Conservation (phyloP, 2,797 vertebrate species). For the Schizopygopsis pylzovi region DNA sequence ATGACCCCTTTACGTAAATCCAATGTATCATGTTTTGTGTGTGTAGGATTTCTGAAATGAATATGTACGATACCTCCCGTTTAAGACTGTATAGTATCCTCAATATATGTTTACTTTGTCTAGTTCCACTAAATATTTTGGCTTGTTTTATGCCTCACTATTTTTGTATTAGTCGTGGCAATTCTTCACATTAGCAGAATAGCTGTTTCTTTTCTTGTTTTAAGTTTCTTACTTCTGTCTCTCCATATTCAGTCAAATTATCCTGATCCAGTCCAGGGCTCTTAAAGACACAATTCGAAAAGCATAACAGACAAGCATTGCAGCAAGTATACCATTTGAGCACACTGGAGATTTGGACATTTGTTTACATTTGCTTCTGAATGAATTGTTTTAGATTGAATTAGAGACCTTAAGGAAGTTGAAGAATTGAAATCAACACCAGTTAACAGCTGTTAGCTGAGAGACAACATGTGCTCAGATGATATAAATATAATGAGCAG, state of each 20-base stretch:
- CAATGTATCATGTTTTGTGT: no score
- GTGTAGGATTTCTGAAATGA: no score
- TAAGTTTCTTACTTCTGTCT: constrained; percentile 81
- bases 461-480: constrained; percentile 54
- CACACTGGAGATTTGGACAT: constrained; percentile 49
- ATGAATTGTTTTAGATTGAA: constrained; percentile 12
- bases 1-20: no score
- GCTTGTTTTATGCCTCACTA: not conserved
- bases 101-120: not conserved
- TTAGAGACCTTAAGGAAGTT: not conserved
- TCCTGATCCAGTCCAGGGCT: constrained; percentile 76
- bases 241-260: constrained; percentile 72
- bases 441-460: constrained; percentile 29
- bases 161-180: not conserved
- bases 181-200: not conserved
- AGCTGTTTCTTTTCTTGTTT: constrained; percentile 12
- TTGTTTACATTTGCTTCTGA: not conserved
- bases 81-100: no score
- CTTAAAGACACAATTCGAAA: constrained; percentile 76
- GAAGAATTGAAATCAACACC: not conserved
- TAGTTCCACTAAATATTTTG: not conserved
- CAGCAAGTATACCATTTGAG: constrained; percentile 67
- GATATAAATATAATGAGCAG: constrained; percentile 49
- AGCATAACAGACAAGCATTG: constrained; percentile 70
- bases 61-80: no score